These are phyloP conservation scores for Arctopsyche grandis DNA, from an alignment of 1,140 invertebrate species.

Conservation along the genomic window DNA sequence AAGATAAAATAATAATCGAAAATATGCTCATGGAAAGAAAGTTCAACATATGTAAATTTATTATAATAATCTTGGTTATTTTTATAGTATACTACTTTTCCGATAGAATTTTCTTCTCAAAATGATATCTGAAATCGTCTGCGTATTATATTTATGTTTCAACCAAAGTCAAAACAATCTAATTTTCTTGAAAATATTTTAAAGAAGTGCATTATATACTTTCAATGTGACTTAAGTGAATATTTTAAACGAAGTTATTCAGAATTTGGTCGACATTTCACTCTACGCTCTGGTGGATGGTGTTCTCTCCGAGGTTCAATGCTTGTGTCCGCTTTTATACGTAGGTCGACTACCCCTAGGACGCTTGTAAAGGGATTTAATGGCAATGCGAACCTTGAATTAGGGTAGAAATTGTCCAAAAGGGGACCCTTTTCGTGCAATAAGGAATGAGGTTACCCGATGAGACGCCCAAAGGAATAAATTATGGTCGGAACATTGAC, in stretches of 20 bases:
- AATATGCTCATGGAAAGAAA: no score
- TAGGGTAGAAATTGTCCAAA: conserved; percentile 15
- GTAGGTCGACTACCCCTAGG: neutral
- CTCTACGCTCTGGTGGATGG: neutral
- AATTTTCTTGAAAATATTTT: no score
- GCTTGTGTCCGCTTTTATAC: neutral
- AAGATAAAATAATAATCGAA: no score
- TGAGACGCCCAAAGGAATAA: neutral
- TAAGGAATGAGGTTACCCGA: conserved; percentile 13
- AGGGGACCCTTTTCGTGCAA: conserved; percentile 2
- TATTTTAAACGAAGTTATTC: neutral
- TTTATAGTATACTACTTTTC: no score
- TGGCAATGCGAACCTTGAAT: conserved; percentile 24
- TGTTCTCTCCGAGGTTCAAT: neutral
- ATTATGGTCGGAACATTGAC: neutral
- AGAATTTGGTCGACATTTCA: neutral
- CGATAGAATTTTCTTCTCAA: no score
- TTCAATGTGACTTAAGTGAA: no score
- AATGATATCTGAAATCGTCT: no score
- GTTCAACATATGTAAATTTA: no score
- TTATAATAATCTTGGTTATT: no score
- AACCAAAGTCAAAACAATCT: no score
- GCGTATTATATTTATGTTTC: no score
- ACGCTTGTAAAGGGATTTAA: conserved; percentile 11
- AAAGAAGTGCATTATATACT: no score